Conservation (phyloP, 2,888 invertebrate genomes). For the Drosophila fulvimacula region DNA sequence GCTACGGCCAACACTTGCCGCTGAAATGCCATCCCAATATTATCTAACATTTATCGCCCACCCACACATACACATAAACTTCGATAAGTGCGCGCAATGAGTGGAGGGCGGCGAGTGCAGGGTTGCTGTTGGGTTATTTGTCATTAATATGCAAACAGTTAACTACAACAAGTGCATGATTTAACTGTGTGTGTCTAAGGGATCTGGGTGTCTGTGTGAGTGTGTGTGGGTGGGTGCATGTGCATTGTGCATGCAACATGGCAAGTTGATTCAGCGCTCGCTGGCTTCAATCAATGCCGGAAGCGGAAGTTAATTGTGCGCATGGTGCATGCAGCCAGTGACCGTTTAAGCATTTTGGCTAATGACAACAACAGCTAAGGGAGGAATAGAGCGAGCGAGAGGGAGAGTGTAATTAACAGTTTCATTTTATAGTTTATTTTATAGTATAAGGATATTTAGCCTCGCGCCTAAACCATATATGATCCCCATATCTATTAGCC, state of each 20-base stretch:
- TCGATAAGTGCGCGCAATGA: conserved; percentile 5
- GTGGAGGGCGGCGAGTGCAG: conserved; percentile 15
- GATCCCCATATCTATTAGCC: not conserved
- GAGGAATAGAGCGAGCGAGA: not conserved
- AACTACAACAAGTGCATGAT: conserved; percentile 46
- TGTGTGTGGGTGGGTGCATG: conserved; percentile 15
- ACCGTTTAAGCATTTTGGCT: conserved; percentile 40
- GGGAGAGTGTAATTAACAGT: not conserved
- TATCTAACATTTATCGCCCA: conserved; percentile 68
- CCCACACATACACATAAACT: conserved; percentile 25
- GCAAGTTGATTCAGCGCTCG: conserved; percentile 28
- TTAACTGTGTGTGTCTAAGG: conserved; percentile 1
- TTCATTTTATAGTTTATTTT: not conserved
- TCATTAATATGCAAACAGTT: conserved; percentile 77
- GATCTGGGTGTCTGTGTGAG: conserved; percentile 8
- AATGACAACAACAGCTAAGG: conserved; percentile 50
- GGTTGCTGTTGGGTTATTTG: conserved; percentile 65
- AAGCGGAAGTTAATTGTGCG: conserved; percentile 79
- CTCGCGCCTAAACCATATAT: not conserved
- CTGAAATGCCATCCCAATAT: conserved; percentile 54
- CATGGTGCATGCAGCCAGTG: conserved; percentile 49
- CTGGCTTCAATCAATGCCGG: conserved; percentile 68
- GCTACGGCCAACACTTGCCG: conserved; percentile 7
- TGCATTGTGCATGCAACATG: conserved; percentile 41
- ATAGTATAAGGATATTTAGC: not conserved